These are phyloP conservation scores for Microchirus variegatus DNA, from an alignment of 2,797 vertebrate species.

Conservation along the genomic window DNA sequence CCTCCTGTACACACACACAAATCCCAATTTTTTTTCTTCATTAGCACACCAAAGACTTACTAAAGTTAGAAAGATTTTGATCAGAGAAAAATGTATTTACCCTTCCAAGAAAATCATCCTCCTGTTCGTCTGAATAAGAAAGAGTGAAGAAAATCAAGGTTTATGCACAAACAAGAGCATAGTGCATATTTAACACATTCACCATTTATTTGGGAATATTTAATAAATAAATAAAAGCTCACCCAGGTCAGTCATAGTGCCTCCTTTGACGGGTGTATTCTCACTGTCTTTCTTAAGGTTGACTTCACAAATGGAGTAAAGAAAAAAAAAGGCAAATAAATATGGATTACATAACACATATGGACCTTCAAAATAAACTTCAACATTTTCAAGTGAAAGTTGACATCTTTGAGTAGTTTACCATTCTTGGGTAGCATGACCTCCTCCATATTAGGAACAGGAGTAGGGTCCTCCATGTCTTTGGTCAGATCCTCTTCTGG, in stretches of 20 bases:
- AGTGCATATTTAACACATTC: too few relatives aligned
- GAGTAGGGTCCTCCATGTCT: constrained; percentile 98
- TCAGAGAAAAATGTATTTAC: constrained; percentile 74
- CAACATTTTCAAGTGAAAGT: background rate
- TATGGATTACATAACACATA: background rate
- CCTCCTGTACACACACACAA: constrained; percentile 82
- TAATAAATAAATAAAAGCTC: constrained; percentile 29
- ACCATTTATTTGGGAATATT: background rate
- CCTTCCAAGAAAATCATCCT: constrained; percentile 93
- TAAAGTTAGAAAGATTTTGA: background rate
- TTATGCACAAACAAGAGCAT: background rate
- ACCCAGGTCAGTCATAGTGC: constrained; percentile 96
- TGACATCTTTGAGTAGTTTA: constrained; percentile 47
- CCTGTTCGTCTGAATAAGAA: constrained; percentile 89
- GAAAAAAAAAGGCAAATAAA: background rate
- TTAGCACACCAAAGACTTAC: background rate
- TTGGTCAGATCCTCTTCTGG: constrained; percentile 96
- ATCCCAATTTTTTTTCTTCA: background rate
- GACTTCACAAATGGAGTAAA: constrained; percentile 73
- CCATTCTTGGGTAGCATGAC: constrained; percentile 95
- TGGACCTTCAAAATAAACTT: background rate
- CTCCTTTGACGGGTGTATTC: constrained; percentile 97
- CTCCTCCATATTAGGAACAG: constrained; percentile 97
- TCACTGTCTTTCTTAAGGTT: constrained; percentile 99
- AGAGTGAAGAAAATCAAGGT: background rate